phyloP scores from a whole-genome alignment of 2,797 vertebrate genomes.

The Rhabdomys pumilio region DNA sequence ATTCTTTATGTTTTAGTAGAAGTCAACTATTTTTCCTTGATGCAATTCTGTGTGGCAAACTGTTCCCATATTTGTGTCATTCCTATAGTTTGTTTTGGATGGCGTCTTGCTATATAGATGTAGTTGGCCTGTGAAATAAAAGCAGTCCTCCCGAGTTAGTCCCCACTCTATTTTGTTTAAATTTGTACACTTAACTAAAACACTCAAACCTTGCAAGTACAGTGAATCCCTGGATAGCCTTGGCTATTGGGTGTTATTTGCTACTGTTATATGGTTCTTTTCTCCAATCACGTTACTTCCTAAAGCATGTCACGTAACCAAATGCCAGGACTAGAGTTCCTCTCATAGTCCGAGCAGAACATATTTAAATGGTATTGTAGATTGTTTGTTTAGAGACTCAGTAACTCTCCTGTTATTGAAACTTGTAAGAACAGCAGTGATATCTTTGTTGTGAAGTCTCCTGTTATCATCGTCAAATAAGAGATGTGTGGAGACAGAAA shows the following conservation, averaged over 20 bases:
- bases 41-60: not conserved
- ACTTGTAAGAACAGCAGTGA: rapidly evolving
- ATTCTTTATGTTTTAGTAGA: not conserved
- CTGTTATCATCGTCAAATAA: not conserved
- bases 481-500: not conserved
- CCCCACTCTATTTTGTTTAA: not conserved
- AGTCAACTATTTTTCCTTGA: not conserved
- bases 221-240: not conserved
- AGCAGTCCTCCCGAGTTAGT: not conserved
- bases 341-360: not conserved
- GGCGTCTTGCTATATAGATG: not conserved
- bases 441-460: not conserved
- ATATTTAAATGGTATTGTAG: not conserved
- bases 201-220: not conserved
- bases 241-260: not conserved
- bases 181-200: not conserved
- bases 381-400: not conserved
- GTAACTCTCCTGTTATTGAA: not conserved
- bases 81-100: not conserved
- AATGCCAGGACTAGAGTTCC: not conserved
- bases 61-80: not conserved
- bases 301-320: not conserved
- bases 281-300: not conserved
- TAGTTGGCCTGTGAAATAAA: not conserved
- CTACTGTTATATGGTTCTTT: not conserved